phyloP scores from a whole-genome alignment of 2,888 invertebrate species.

The Uloborus plumipes region DNA sequence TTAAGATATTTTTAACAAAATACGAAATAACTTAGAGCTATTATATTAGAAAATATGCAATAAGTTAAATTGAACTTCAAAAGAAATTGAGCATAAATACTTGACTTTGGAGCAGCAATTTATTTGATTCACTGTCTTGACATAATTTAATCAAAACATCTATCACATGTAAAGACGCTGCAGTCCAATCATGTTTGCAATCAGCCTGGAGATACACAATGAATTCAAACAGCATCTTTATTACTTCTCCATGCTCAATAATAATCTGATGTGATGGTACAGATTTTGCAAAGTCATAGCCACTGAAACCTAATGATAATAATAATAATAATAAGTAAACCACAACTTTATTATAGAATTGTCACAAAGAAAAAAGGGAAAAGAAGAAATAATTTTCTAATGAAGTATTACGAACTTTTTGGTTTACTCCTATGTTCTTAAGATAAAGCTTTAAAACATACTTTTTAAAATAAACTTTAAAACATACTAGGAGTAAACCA shows the following conservation, averaged over 20 bases:
- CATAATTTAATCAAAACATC: constrained; percentile 41
- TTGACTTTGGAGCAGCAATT: constrained; percentile 33
- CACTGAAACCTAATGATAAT: constrained; percentile 14
- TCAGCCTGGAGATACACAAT: constrained; percentile 36
- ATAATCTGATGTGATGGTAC: constrained; percentile 18
- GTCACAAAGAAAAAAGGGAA: not conserved
- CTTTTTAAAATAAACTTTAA: no score
- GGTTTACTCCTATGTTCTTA: no score
- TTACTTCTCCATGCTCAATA: constrained; percentile 55
- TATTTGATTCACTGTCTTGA: constrained; percentile 50
- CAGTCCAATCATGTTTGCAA: constrained; percentile 14
- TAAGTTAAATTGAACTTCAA: not conserved
- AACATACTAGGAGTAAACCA: no score
- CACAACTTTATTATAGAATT: not conserved
- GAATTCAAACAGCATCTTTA: constrained; percentile 50
- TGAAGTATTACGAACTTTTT: no score
- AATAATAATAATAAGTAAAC: not conserved
- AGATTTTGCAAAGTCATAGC: constrained; percentile 17
- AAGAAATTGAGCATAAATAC: constrained; percentile 6
- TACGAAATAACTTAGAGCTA: no score
- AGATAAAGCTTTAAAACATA: no score
- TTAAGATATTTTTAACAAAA: no score
- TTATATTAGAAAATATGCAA: no score
- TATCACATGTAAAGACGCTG: constrained; percentile 38
- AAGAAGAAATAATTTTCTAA: no score